phyloP scores from a whole-genome alignment of 2,113 vertebrate species.

The Saccopteryx bilineata region DNA sequence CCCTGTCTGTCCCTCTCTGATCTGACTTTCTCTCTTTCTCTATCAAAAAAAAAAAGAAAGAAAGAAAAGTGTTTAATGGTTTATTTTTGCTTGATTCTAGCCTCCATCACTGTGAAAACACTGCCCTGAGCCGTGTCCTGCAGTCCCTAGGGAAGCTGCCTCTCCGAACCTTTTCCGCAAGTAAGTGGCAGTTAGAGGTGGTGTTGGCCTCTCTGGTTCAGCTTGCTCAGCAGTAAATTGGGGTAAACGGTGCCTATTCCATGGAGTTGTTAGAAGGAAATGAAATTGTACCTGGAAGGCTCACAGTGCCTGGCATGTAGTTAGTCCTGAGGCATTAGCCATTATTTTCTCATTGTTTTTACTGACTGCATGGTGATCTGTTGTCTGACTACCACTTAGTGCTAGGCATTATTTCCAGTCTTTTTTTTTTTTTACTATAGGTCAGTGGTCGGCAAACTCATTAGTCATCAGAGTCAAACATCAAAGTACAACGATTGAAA shows the following conservation, averaged over 20 bases:
- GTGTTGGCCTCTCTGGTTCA: neutral
- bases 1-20: no score
- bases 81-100: slow-evolving; percentile 76
- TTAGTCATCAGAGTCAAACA: no score
- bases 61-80: slow-evolving; percentile 65
- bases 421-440: neutral
- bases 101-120: slow-evolving; percentile 14
- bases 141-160: slow-evolving; percentile 76
- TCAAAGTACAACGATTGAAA: no score
- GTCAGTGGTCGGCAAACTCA: no score
- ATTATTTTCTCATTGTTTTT: neutral
- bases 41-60: no score
- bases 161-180: slow-evolving; percentile 80
- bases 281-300: neutral
- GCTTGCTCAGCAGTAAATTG: neutral
- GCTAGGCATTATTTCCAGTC: neutral
- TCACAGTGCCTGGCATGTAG: neutral
- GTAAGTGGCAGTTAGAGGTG: slow-evolving; percentile 78
- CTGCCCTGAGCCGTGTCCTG: slow-evolving; percentile 55
- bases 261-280: neutral
- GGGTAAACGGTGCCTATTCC: neutral
- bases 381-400: neutral
- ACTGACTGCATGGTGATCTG: neutral
- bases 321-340: neutral
- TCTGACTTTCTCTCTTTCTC: no score